Evolutionary conservation across 2,888 invertebrate species (phyloP).

Genomic region (Drosophila atroscutellata): DNA sequence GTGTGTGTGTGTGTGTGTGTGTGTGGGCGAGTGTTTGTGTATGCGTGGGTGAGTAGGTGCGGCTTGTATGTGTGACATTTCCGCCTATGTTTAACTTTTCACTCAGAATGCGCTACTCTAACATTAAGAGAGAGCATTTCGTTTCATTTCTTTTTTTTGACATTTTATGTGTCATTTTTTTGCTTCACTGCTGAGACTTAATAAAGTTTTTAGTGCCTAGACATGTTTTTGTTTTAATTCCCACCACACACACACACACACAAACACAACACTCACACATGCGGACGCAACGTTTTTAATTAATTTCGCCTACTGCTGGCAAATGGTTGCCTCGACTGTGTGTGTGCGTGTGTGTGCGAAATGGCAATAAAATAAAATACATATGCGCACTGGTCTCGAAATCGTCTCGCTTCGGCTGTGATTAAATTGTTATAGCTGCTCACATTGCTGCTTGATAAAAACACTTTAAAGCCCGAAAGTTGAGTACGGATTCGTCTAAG

Average conservation of each 20-base stretch:
- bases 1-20: constrained; percentile 8
- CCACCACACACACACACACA: constrained; percentile 25
- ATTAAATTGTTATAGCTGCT: constrained; percentile 69
- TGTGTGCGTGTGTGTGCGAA: constrained; percentile 27
- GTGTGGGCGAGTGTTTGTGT: constrained; percentile 19
- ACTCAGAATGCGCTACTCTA: constrained; percentile 55
- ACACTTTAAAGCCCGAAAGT: constrained; percentile 31
- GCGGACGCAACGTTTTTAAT: constrained; percentile 61
- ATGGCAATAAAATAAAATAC: constrained; percentile 69
- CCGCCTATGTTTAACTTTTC: constrained; percentile 77
- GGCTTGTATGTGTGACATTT: constrained; percentile 76
- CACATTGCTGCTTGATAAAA: constrained; percentile 22
- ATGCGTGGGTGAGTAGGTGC: constrained; percentile 48
- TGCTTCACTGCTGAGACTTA: constrained; percentile 65
- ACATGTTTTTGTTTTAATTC: constrained; percentile 74
- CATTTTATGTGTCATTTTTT: constrained; percentile 75
- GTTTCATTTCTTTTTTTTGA: constrained; percentile 42
- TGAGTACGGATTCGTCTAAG: background rate
- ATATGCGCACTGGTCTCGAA: constrained; percentile 42
- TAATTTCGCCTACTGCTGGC: constrained; percentile 68
- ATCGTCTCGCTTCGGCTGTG: constrained; percentile 60
- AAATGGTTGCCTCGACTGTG: constrained; percentile 48
- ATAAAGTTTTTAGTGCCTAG: constrained; percentile 81
- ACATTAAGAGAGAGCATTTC: constrained; percentile 25
- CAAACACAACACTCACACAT: constrained; percentile 9